Evolutionary conservation across 2,113 vertebrate genomes (phyloP).

Genomic region (Puffinus mauretanicus): DNA sequence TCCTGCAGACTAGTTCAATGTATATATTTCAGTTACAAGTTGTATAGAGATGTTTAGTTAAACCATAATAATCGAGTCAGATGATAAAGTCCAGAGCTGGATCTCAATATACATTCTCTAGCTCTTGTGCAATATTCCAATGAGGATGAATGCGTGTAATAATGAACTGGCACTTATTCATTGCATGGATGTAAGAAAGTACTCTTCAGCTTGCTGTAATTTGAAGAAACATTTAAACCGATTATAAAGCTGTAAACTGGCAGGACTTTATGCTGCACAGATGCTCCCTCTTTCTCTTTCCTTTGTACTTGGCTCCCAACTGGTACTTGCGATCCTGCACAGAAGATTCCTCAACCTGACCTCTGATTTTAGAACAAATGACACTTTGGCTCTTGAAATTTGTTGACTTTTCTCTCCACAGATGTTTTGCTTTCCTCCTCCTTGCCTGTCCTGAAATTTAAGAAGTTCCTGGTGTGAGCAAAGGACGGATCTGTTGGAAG

Average conservation of each 20-base stretch:
- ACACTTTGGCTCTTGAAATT: conserved; percentile 55
- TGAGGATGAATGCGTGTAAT: not conserved
- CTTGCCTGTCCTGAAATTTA: conserved; percentile 65
- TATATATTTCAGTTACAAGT: not conserved
- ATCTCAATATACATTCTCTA: not conserved
- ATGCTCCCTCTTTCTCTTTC: conserved; percentile 29
- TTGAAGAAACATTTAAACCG: not conserved
- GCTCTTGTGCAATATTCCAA: not conserved
- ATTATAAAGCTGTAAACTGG: not conserved
- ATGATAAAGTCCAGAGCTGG: not conserved
- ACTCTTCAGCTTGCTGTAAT: not conserved
- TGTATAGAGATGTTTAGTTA: not conserved
- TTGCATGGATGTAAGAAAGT: not conserved
- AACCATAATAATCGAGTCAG: not conserved
- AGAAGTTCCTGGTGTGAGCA: conserved; percentile 52
- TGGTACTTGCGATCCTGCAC: conserved; percentile 39
- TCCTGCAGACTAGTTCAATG: not conserved
- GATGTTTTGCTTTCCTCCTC: conserved; percentile 70
- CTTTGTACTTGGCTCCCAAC: conserved; percentile 52
- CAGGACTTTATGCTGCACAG: conserved; percentile 20
- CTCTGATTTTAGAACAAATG: conserved; percentile 52
- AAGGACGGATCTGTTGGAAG: conserved; percentile 12
- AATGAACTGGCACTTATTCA: not conserved
- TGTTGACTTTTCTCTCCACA: conserved; percentile 73
- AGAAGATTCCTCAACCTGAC: conserved; percentile 56